Base-by-base conservation (phyloP, 1,140 invertebrate genomes). In the Drosophila yakuba region DNA sequence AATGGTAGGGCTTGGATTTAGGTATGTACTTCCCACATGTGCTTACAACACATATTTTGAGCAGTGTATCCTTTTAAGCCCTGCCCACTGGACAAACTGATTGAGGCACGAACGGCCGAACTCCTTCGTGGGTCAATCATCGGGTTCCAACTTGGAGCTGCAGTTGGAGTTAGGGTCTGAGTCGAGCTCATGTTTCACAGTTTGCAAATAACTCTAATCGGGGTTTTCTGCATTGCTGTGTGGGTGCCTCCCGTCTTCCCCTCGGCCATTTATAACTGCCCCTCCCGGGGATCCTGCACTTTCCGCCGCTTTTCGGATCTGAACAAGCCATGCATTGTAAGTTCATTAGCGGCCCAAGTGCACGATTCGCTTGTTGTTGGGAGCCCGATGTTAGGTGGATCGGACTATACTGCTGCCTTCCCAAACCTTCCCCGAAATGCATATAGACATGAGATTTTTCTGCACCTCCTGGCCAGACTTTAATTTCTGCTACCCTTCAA, bases 361-460 rank as follows among this genome's bases (percentile, higher is more conserved):
- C 84, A 89, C 84, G 84, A 89, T 84, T 78, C 77, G 69, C 64
- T 73, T 80, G 82, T 63, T 61, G 56, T 23, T 52, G 28, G 66
- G 14, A 48, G 56, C 60, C 39, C 39, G 50, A 62, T 62, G 32
- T 20, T 35, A 51, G 64, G 36, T 41, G 57, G 50, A 47, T 68
- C 62, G 38, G 56, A 52, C 35, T 59, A 47, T 5, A 12, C 15
- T 47, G 62, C 55, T 28, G 51, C 54, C 60, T 67, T 54, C 45
- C 25, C 25, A 36, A 17, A 17, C n/a, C 28, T 45, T 62, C 36
- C 48, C 50, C 68, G 66, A 86, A 86, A 86, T 86, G 83, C 82
- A 89, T 90, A 90, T 89, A 89, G 89, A 89, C 84, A 89, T 89
- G 80, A 89, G 84, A 84, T 80, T 84, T 78, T 67, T 89, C 79